Evolutionary conservation across 1,140 invertebrate species (phyloP).

Genomic region (Leptonema lineaticorne): DNA sequence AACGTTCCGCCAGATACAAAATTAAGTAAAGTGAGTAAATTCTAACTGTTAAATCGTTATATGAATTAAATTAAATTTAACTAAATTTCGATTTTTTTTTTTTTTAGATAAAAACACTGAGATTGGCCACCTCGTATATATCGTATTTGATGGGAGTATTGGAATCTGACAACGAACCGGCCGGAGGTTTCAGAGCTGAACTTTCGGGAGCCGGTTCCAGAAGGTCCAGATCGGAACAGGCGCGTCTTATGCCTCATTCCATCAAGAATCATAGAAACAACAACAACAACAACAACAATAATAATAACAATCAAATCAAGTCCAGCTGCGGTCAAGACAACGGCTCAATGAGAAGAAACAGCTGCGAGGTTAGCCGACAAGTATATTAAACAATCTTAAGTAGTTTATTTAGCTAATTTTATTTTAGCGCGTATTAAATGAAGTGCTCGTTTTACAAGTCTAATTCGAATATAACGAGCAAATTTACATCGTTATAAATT

Average conservation of each 20-base stretch:
- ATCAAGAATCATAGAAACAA: slow-evolving; percentile 6
- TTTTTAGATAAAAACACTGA: slow-evolving; percentile 81
- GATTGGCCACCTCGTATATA: slow-evolving; percentile 89
- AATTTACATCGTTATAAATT: no score
- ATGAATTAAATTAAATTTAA: background rate
- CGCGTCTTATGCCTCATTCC: background rate
- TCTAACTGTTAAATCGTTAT: background rate
- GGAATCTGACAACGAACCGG: slow-evolving; percentile 71
- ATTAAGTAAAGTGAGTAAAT: slow-evolving; percentile 70
- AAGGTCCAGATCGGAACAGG: slow-evolving; percentile 31
- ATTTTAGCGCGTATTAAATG: no score
- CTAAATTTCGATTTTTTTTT: background rate
- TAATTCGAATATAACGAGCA: no score
- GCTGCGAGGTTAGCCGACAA: slow-evolving; percentile 13
- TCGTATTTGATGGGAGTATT: slow-evolving; percentile 82
- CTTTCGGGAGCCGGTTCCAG: slow-evolving; percentile 54
- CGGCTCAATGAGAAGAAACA: slow-evolving; percentile 3
- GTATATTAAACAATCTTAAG: background rate
- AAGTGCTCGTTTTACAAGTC: no score
- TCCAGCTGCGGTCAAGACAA: slow-evolving; percentile 17
- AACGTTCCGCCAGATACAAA: slow-evolving; percentile 96
- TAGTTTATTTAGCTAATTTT: background rate
- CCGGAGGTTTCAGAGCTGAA: slow-evolving; percentile 72
- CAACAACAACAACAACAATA: slow-evolving; percentile 30
- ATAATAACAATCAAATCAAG: slow-evolving; percentile 19